Conservation (phyloP, 92 coral and sea anemone species). For the Siderastrea siderea region DNA sequence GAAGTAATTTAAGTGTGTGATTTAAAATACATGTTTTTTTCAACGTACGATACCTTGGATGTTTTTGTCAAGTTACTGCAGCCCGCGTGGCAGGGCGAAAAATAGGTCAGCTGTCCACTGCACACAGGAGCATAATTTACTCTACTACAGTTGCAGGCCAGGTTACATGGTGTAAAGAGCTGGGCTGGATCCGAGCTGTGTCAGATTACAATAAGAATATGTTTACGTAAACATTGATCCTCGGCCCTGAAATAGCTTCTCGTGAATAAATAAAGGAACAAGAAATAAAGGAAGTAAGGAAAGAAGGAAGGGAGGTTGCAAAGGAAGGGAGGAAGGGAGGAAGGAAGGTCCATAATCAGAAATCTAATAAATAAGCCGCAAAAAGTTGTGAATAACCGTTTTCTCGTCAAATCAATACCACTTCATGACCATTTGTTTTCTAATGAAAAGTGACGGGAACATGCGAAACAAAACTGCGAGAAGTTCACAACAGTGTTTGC, state of each 20-base stretch:
- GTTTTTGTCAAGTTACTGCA: slow-evolving; percentile 27
- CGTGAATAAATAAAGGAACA: neutral
- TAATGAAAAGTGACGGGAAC: too few relatives aligned
- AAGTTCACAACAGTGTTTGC: too few relatives aligned
- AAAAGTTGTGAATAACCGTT: too few relatives aligned
- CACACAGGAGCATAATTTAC: slow-evolving; percentile 77
- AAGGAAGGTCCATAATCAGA: neutral
- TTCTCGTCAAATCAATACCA: too few relatives aligned
- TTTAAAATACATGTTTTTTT: neutral
- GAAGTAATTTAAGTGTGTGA: neutral
- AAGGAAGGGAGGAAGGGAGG: neutral
- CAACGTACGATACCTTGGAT: slow-evolving; percentile 4
- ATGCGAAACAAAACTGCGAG: too few relatives aligned
- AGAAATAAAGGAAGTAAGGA: neutral
- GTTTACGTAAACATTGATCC: neutral
- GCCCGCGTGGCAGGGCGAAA: slow-evolving; percentile 87
- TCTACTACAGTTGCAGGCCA: slow-evolving; percentile 60
- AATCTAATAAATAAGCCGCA: too few relatives aligned
- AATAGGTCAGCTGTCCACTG: slow-evolving; percentile 66
- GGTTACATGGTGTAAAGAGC: slow-evolving; percentile 66
- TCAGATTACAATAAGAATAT: too few relatives aligned
- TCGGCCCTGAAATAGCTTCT: too few relatives aligned
- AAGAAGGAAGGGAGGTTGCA: neutral
- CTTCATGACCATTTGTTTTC: too few relatives aligned
- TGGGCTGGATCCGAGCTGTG: slow-evolving; percentile 44